Evolutionary conservation across 2,113 vertebrate genomes (phyloP).

Genomic region (Saimiri boliviensis): DNA sequence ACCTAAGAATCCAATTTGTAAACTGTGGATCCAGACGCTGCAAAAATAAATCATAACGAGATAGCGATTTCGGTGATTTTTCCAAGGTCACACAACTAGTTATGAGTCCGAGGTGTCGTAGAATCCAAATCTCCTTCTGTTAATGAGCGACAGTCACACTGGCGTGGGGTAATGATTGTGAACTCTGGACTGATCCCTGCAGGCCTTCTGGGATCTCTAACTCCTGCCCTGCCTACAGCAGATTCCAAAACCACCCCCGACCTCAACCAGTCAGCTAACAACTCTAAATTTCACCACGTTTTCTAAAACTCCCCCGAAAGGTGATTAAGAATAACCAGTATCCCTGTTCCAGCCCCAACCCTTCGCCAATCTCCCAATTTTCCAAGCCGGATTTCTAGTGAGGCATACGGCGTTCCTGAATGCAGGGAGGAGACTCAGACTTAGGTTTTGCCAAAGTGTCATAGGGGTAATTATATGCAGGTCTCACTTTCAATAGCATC

Average conservation of each 20-base stretch:
- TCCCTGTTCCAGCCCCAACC: no score
- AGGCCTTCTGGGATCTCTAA: not conserved
- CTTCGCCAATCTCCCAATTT: not conserved
- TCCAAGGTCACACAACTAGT: not conserved
- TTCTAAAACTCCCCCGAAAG: not conserved
- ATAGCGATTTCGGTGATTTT: not conserved
- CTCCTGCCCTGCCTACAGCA: not conserved
- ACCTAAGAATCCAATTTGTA: not conserved
- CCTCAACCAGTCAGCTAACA: not conserved
- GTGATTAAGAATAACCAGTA: not conserved
- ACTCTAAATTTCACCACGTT: not conserved
- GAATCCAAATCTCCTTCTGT: not conserved
- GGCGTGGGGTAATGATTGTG: not conserved
- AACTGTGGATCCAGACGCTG: not conserved
- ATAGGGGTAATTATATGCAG: not conserved
- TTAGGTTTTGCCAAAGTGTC: not conserved
- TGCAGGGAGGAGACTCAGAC: not conserved
- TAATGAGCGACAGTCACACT: not conserved
- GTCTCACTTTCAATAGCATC: not conserved
- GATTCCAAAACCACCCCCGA: not conserved
- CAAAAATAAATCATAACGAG: not conserved
- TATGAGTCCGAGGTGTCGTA: not conserved
- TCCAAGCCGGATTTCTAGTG: not conserved
- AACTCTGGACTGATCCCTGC: not conserved
- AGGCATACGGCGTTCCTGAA: not conserved